Evolutionary conservation across 1,140 invertebrate species (phyloP), one percentile per base, ranked within the genome.

Genomic region (Drosophila quadrilineata): DNA sequence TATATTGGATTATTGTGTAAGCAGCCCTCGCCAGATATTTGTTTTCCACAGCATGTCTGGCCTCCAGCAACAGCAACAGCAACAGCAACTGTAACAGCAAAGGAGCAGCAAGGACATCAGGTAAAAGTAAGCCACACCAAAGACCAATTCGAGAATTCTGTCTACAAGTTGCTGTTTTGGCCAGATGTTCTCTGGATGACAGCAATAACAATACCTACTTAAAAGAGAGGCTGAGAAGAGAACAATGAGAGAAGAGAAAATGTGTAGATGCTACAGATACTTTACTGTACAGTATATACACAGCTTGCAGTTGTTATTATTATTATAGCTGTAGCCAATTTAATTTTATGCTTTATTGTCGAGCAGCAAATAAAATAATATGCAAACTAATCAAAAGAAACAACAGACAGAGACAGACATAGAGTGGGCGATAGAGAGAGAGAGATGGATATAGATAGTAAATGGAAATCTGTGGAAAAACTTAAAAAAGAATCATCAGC

Each of bases 301-400:
- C n/a, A n/a, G n/a, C n/a, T n/a, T n/a, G n/a, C n/a, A n/a, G 53
- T 77, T 63, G 73, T 84, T 76, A 66, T 79, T 76, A 35, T 54
- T 75, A 75, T 80, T 75, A 62, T 75, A 50, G 43, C 26, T 62
- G 71, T 52, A 52, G 77, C 66, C 74, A 85, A 85, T 84, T 84
- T 71, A 60, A 85, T 79, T 84, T 68, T 26, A 64, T 62, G 58
- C 58, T 68, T 48, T 48, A 70, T 59, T 56, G 59, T 35, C 22
- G n/a, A 16, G 19, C 26, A 26, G 41, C 22, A 36, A 48, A 40
- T 31, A 48, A 17, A 43, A 41, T 33, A 36, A 41, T 49, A 29
- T 31, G 40, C 26, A 62, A 65, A 62, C 21, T 19, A 24, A 6
- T 3, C 12, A 12, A 49, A 41, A 21, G 17, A 26, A 26, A 28